These are phyloP conservation scores for Merops nubicus DNA, from an alignment of 2,113 vertebrate genomes.

Conservation along the genomic window DNA sequence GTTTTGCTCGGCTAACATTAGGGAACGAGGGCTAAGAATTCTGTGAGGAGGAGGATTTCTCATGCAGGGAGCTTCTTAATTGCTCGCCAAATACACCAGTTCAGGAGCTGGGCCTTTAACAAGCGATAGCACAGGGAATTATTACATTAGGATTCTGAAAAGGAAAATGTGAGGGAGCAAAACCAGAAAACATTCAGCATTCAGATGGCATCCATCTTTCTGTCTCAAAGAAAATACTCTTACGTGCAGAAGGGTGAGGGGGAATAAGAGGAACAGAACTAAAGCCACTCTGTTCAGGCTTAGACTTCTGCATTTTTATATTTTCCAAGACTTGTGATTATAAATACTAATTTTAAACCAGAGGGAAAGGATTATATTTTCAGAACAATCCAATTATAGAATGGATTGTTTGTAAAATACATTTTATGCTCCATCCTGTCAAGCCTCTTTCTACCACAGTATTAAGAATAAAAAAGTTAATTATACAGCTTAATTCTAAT, in stretches of 20 bases:
- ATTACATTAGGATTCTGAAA: slow-evolving; percentile 31
- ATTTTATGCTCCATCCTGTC: slow-evolving; percentile 35
- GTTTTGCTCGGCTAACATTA: slow-evolving; percentile 16
- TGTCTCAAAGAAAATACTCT: not conserved
- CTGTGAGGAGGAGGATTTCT: slow-evolving; percentile 6
- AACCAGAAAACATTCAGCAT: slow-evolving; percentile 43
- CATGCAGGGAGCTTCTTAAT: slow-evolving; percentile 32
- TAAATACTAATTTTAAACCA: slow-evolving; percentile 25
- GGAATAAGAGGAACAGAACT: not conserved
- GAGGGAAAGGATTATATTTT: slow-evolving; percentile 43
- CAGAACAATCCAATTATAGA: slow-evolving; percentile 42
- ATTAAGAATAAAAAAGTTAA: slow-evolving; percentile 51
- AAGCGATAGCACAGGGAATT: not conserved
- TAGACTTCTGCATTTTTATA: slow-evolving; percentile 4
- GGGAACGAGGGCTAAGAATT: slow-evolving; percentile 7
- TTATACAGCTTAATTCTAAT: slow-evolving; percentile 24
- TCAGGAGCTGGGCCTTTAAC: not conserved
- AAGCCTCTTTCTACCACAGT: slow-evolving; percentile 25
- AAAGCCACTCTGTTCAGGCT: not conserved
- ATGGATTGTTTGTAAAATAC: slow-evolving; percentile 41
- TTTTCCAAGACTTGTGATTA: slow-evolving; percentile 13
- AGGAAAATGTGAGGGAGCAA: slow-evolving; percentile 40
- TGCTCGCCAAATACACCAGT: slow-evolving; percentile 28
- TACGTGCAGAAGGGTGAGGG: not conserved
- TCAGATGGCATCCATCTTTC: not conserved